These are phyloP conservation scores for Thyatira batis DNA, from an alignment of 2,888 invertebrate genomes.

Conservation along the genomic window DNA sequence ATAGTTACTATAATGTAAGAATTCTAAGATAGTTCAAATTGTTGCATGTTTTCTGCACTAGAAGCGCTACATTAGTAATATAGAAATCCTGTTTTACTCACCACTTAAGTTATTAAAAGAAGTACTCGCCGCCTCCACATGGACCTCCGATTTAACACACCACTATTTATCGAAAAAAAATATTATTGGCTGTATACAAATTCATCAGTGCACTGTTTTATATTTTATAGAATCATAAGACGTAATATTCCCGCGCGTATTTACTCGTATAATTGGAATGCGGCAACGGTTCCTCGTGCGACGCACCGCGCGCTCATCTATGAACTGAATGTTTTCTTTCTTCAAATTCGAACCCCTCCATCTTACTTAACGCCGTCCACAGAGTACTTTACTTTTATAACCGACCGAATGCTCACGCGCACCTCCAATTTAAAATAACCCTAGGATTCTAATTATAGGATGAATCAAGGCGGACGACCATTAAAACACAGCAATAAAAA, in stretches of 20 bases:
- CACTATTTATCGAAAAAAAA: constrained; percentile 31
- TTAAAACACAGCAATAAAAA: constrained; percentile 15
- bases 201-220: constrained; percentile 40
- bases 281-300: constrained; percentile 45
- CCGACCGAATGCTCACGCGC: constrained; percentile 9
- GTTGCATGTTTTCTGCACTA: constrained; percentile 41
- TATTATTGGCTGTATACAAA: constrained; percentile 33
- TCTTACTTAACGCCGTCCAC: not conserved
- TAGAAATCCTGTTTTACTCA: constrained; percentile 57
- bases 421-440: not conserved
- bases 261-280: constrained; percentile 36
- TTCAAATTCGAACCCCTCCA: constrained; percentile 28
- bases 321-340: constrained; percentile 64
- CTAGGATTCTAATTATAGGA: constrained; percentile 3
- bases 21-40: constrained; percentile 34
- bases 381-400: not conserved
- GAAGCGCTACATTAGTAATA: constrained; percentile 39
- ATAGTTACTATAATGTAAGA: constrained; percentile 24
- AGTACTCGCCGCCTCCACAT: constrained; percentile 48
- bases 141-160: constrained; percentile 27
- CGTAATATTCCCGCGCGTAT: constrained; percentile 48
- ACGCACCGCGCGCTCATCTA: constrained; percentile 54
- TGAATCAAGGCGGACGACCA: not conserved
- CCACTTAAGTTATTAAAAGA: constrained; percentile 43
- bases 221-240: constrained; percentile 38